Evolutionary conservation across 2,888 invertebrate species (phyloP), one percentile per base, ranked within the genome.

Genomic region (Notodonta ziczac): DNA sequence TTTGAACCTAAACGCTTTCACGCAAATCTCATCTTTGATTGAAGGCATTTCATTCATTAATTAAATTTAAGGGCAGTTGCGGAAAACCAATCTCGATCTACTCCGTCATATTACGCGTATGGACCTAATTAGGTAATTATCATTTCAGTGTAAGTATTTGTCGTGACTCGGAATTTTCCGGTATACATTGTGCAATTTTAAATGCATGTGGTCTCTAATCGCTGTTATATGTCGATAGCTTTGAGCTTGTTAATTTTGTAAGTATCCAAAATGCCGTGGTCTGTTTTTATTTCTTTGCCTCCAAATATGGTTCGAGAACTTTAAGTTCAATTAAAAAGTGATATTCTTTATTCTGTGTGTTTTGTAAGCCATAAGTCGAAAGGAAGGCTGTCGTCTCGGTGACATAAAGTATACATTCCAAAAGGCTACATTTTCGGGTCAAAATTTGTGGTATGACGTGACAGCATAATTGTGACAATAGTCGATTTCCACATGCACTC

Each of bases 1-100:
- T 57, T 35, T 66, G 55, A 39, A 62, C 65, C 65, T 64, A 67
- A 58, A 42, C 2, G 16, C 42, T 40, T 16, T 16, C 10, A 4
- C 13, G n/a, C 50, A 63, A 65, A 60, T 61, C n/a, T 8, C 48
- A 65, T 53, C 63, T 55, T 69, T n/a, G 39, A 32, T 46, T 60
- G 58, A 2, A 0, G 10, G 14, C 4, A 54, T n/a, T n/a, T n/a
- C n/a, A n/a, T n/a, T n/a, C n/a, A n/a, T n/a, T n/a, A n/a, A n/a
- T n/a, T n/a, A n/a, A n/a, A n/a, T n/a, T 57, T 46, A 46, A 46
- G 39, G 48, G 4, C 50, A 24, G 16, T 5, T 10, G 50, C n/a
- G n/a, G 44, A 13, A 13, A 10, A 8, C 50, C 16, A 16, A 50
- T 14, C 7, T 10, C 16, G 5, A 50, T 14, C 7, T 10, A 9